phyloP scores from a whole-genome alignment of 2,888 invertebrate genomes.

The Aleiodes testaceus region DNA sequence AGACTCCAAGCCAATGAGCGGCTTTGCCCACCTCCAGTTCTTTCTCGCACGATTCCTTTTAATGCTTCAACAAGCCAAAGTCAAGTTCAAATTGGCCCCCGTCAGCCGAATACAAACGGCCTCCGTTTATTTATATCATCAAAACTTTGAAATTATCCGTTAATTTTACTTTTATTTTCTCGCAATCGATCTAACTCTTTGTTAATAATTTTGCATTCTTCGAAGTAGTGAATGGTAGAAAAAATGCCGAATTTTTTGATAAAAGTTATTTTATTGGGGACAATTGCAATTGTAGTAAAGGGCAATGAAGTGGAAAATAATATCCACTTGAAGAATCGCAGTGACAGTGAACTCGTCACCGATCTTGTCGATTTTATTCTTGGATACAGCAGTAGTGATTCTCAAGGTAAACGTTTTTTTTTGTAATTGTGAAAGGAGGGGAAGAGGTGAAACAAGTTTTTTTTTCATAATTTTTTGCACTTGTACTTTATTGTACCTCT shows the following conservation, averaged over 20 bases:
- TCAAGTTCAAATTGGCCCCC: conserved; percentile 38
- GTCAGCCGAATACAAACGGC: conserved; percentile 34
- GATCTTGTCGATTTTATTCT: conserved; percentile 36
- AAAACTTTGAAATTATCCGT: neutral
- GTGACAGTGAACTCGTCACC: conserved; percentile 18
- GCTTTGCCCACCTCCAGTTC: conserved; percentile 6
- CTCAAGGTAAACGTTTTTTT: conserved; percentile 38
- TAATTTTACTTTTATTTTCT: neutral
- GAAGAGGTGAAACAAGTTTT: no score
- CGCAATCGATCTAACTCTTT: conserved; percentile 5
- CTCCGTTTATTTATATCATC: neutral
- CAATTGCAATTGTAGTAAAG: neutral
- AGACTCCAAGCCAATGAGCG: conserved; percentile 7
- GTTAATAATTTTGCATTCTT: neutral
- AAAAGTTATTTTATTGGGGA: neutral
- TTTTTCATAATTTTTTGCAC: no score
- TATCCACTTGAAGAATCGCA: neutral
- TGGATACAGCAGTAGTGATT: conserved; percentile 17
- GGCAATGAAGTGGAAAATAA: conserved; percentile 6
- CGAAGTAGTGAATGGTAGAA: neutral
- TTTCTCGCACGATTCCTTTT: conserved; percentile 24
- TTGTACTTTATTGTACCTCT: no score
- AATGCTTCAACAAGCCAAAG: conserved; percentile 32
- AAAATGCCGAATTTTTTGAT: conserved; percentile 8
- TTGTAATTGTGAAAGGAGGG: neutral